Conservation (phyloP, 2,113 vertebrate species). For the Panthera uncia region DNA sequence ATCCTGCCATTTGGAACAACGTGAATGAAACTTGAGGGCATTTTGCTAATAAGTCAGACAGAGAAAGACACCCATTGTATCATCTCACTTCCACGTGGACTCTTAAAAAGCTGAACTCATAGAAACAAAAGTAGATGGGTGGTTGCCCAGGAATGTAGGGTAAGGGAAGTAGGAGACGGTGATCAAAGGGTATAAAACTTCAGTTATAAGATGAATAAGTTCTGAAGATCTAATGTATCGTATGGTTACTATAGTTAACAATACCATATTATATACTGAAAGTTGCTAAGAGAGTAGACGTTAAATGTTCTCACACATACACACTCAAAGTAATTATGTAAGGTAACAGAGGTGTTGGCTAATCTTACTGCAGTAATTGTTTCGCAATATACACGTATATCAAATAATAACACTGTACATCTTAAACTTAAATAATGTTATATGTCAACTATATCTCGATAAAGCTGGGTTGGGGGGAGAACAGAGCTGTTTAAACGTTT, state of each 20-base stretch:
- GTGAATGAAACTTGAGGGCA: background rate
- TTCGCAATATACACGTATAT: background rate
- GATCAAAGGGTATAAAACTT: background rate
- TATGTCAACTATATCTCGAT: background rate
- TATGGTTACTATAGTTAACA: background rate
- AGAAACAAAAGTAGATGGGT: background rate
- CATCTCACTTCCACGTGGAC: background rate
- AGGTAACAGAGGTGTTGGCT: background rate
- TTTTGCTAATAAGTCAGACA: background rate
- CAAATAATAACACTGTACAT: background rate
- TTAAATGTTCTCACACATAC: background rate
- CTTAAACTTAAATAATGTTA: background rate
- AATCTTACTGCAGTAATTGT: background rate
- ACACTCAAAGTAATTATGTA: background rate
- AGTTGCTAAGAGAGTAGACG: background rate
- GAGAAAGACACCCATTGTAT: too few relatives aligned
- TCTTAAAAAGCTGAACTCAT: background rate
- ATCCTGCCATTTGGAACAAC: background rate
- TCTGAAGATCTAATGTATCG: background rate
- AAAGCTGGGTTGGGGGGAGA: background rate
- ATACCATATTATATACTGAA: background rate
- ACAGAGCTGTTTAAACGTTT: slow-evolving; percentile 64
- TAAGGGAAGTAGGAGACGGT: background rate
- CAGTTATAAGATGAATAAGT: background rate
- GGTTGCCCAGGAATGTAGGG: background rate